Base-by-base conservation (phyloP, 2,888 invertebrate species). In the Tenodera sinensis region DNA sequence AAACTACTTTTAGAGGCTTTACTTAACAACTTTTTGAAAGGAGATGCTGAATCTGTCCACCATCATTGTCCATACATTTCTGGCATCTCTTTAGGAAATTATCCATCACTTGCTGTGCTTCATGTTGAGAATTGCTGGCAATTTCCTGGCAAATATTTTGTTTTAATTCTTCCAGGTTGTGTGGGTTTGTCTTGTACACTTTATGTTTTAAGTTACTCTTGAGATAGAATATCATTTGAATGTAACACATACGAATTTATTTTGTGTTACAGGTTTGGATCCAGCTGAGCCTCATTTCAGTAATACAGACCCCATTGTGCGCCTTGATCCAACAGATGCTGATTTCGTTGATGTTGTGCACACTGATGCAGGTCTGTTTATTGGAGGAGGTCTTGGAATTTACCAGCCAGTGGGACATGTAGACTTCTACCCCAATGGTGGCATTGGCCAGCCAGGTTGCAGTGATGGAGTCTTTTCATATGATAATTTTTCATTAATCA, bases 271-370 rank as follows among this genome's bases (percentile, higher is more conserved):
- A 93, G 95, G 95, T 0, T 92, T 99, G 91, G 99, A 99, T 93
- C 98, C 99, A 0, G 98, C 99, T 0, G 97, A 98, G 90, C 99
- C 98, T 0, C 96, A 97, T 92, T 99, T 98, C 93, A 96, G 96
- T 90, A 96, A 97, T 92, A 97, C 97, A 0, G 96, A 96, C 83
- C 95, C 96, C 0, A 94, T 97, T 90, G 97, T 98, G 0, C 96
- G 98, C 0, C 94, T 99, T 85, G 98, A 98, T 92, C 95, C 96
- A 6, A 95, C 96, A 0, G 98, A 98, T 92, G 99, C 98, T 0
- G 94, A 95, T 90, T 98, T 96, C 92, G 98, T 99, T 0, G 98
- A 98, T 92, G 95, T 97, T 28, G 96, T 98, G 91, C 98, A 99
- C 93, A 97, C 98, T 7, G 98, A 98, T 92, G 96, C 96, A 0